These are phyloP conservation scores for Gasterosteus aculeatus DNA, from an alignment of 2,113 vertebrate genomes.

Conservation along the genomic window DNA sequence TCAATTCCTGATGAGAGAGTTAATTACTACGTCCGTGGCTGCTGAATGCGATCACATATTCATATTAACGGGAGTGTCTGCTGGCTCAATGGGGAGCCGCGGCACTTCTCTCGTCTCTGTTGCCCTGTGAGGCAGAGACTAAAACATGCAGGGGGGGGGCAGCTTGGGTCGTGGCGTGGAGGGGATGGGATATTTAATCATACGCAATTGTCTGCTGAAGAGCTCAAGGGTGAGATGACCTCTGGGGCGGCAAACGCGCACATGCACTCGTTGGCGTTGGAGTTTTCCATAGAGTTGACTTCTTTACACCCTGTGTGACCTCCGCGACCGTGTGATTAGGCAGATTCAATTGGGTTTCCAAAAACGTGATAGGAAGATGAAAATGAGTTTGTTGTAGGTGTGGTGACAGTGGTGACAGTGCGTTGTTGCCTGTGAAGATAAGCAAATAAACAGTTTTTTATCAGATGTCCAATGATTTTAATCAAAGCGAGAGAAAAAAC, in stretches of 20 bases:
- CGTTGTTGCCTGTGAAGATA: neutral
- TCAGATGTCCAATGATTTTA: too few relatives aligned
- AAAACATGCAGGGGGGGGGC: conserved; percentile 11
- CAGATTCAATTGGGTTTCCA: conserved; percentile 2
- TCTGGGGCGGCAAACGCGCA: neutral
- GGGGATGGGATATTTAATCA: conserved; percentile 61
- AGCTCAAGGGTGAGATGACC: conserved; percentile 30
- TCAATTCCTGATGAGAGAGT: conserved; percentile 26
- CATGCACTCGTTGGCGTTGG: neutral
- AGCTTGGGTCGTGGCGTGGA: conserved; percentile 41
- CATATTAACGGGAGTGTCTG: conserved; percentile 12
- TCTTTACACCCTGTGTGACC: neutral
- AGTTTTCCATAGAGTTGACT: neutral
- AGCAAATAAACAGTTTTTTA: neutral
- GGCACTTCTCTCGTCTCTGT: conserved; percentile 4
- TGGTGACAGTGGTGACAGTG: neutral
- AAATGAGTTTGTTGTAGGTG: conserved; percentile 12
- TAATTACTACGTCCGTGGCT: conserved; percentile 49
- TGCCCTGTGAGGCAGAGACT: conserved; percentile 12
- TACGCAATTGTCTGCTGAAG: conserved; percentile 12
- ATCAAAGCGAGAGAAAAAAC: too few relatives aligned
- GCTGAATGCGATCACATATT: conserved; percentile 26
- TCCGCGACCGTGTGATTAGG: neutral
- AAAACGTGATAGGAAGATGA: conserved; percentile 29
- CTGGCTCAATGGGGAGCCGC: conserved; percentile 7